These are phyloP conservation scores for Oscheius onirici DNA, from an alignment of 2,888 invertebrate genomes.

Conservation along the genomic window DNA sequence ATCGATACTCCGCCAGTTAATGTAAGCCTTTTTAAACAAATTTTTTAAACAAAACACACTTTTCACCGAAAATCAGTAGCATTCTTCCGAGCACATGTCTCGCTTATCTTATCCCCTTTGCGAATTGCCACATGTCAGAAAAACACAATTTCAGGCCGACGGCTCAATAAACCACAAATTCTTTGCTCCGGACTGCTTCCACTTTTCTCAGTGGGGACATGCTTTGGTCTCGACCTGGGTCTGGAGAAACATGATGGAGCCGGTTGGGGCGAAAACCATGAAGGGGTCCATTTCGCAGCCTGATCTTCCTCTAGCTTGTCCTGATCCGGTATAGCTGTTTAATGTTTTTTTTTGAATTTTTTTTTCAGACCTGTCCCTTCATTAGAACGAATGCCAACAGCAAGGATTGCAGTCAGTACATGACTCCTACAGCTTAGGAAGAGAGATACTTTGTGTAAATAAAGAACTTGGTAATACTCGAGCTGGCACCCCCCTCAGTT, in stretches of 20 bases:
- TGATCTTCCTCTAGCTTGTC: constrained; percentile 51
- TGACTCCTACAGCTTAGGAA: constrained; percentile 42
- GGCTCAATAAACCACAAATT: constrained; percentile 38
- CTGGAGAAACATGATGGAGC: constrained; percentile 64
- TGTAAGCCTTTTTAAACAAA: too few species aligned
- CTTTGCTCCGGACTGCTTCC: constrained; percentile 67
- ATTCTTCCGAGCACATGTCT: too few species aligned
- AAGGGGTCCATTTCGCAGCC: constrained; percentile 44
- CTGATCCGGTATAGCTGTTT: constrained; percentile 52
- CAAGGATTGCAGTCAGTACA: constrained; percentile 48
- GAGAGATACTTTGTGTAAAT: not conserved
- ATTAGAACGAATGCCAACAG: constrained; percentile 55
- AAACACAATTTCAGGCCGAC: not conserved
- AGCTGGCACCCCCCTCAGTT: too few species aligned
- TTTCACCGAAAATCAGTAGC: too few species aligned
- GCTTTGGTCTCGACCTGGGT: constrained; percentile 53
- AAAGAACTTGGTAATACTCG: too few species aligned
- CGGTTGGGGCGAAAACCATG: constrained; percentile 54
- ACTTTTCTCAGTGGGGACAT: constrained; percentile 63
- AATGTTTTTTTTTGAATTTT: too few species aligned
- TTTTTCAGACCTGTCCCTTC: constrained; percentile 56
- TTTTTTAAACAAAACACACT: too few species aligned
- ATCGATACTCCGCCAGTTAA: constrained; percentile 49
- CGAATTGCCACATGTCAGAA: not conserved
- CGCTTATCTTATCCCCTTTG: too few species aligned